Conservation (phyloP, 2,888 invertebrate species). For the Trypoxylon attenuatum region DNA sequence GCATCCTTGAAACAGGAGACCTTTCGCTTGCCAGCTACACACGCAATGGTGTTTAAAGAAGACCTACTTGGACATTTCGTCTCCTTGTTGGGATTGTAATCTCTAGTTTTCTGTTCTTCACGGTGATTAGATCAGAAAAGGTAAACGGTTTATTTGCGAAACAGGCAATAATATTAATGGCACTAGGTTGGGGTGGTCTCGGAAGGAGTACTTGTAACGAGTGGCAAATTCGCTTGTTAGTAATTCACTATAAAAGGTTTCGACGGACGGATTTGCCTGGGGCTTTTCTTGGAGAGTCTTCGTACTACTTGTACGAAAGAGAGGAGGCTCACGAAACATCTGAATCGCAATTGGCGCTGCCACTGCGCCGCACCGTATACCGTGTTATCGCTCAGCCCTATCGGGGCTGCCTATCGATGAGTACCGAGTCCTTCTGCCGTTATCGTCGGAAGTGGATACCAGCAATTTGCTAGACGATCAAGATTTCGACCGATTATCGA, state of each 20-base stretch:
- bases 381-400: constrained; percentile 41
- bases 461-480: constrained; percentile 45
- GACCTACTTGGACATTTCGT: background rate
- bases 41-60: constrained; percentile 6
- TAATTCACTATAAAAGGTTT: background rate
- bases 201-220: too few relatives aligned
- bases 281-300: background rate
- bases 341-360: constrained; percentile 35
- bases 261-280: too few relatives aligned
- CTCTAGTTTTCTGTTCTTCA: too few relatives aligned
- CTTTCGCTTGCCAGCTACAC: constrained; percentile 18
- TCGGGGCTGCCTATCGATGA: constrained; percentile 48
- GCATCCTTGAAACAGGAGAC: constrained; percentile 8
- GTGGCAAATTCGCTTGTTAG: too few relatives aligned
- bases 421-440: constrained; percentile 33
- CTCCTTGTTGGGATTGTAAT: background rate
- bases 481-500: constrained; percentile 45
- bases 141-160: too few relatives aligned
- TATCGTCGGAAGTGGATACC: constrained; percentile 40
- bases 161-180: too few relatives aligned
- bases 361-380: too few relatives aligned
- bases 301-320: background rate
- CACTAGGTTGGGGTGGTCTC: too few relatives aligned
- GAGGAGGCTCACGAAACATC: constrained; percentile 31
- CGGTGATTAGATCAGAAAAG: too few relatives aligned